Conservation (phyloP, 1,140 invertebrate species). For the Procambarus clarkii region DNA sequence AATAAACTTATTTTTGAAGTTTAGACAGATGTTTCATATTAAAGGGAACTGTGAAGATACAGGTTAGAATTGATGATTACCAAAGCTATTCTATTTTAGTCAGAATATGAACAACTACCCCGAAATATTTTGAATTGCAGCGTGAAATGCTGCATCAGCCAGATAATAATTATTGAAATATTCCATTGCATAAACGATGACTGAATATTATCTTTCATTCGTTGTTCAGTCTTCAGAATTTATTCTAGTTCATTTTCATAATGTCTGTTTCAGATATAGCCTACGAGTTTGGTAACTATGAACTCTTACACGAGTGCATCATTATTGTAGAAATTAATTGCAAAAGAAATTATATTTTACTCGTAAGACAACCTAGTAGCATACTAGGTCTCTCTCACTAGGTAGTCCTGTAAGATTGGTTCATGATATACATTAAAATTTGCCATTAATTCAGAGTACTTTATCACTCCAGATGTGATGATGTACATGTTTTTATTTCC, state of each 20-base stretch:
- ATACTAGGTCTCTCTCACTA: not conserved
- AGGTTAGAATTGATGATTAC: not conserved
- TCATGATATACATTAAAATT: not conserved
- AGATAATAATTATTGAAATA: not conserved
- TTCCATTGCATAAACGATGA: not conserved
- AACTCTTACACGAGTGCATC: not conserved
- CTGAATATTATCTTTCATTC: not conserved
- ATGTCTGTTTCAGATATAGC: not conserved
- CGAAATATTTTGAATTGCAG: not conserved
- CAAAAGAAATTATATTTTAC: not conserved
- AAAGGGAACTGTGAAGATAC: not conserved
- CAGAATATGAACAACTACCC: not conserved
- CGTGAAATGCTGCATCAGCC: not conserved
- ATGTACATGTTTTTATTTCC: not conserved
- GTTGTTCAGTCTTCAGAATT: not conserved
- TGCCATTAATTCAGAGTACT: not conserved
- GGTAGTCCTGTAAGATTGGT: not conserved
- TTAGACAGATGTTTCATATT: not conserved
- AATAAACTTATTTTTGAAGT: constrained; percentile 10
- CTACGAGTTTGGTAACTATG: not conserved
- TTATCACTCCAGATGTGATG: not conserved
- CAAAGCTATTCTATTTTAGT: not conserved
- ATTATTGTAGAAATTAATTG: not conserved
- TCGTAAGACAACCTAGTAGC: not conserved
- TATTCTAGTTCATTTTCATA: not conserved